phyloP scores from a whole-genome alignment of 2,797 vertebrate genomes.

The Coranthus polyacanthus region DNA sequence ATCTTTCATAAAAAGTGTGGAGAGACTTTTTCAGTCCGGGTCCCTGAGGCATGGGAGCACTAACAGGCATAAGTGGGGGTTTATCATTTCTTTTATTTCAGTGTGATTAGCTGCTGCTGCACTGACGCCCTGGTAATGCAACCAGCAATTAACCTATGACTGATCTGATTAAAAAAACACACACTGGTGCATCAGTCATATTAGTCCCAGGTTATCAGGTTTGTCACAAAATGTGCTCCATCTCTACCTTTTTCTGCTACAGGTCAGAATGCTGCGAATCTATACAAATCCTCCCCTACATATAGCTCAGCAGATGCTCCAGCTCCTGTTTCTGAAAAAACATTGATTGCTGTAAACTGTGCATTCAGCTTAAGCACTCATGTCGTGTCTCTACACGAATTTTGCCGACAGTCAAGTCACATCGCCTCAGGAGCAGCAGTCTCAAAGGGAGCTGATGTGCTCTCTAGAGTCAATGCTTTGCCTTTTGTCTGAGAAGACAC shows the following conservation, averaged over 20 bases:
- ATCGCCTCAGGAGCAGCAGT: conserved; percentile 16
- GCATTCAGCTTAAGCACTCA: conserved; percentile 35
- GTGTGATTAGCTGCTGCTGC: conserved; percentile 5
- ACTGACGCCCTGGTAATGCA: conserved; percentile 8
- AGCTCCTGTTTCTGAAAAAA: conserved; percentile 27
- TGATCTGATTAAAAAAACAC: conserved; percentile 27
- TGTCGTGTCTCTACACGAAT: conserved; percentile 13
- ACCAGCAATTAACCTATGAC: conserved; percentile 21
- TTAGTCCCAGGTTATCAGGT: conserved; percentile 1
- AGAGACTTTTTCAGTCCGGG: conserved; percentile 29
- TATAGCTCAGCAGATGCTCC: conserved; percentile 7
- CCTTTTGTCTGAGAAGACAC: conserved; percentile 55
- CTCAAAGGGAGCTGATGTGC: conserved; percentile 27
- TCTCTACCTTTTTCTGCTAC: conserved; percentile 3
- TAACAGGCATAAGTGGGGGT: conserved; percentile 28
- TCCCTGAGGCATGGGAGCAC: conserved; percentile 21
- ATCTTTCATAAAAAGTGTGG: conserved; percentile 51
- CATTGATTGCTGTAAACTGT: conserved; percentile 27
- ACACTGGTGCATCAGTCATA: conserved; percentile 11
- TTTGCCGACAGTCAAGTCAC: conserved; percentile 11
- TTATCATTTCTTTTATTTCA: conserved; percentile 43
- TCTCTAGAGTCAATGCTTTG: conserved; percentile 16
- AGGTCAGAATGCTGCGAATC: conserved; percentile 1
- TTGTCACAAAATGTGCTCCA: background rate
- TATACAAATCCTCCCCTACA: background rate